phyloP scores from a whole-genome alignment of 2,797 vertebrate species.

The Staurois parvus region DNA sequence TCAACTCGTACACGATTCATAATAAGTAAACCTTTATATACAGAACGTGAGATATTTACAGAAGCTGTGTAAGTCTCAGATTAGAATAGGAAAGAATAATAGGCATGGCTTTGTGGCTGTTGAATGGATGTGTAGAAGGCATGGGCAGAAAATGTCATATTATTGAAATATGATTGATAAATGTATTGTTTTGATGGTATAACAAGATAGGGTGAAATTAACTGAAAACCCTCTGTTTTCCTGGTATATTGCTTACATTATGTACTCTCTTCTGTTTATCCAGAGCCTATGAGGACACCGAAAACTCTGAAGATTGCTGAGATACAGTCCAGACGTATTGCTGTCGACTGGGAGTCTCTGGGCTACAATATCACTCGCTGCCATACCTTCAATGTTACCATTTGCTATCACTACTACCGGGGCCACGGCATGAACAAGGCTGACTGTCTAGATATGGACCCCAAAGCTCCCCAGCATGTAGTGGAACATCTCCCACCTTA shows the following conservation, averaged over 20 bases:
- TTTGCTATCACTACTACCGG: slow-evolving; percentile 94
- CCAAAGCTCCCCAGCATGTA: slow-evolving; percentile 94
- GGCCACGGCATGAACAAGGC: slow-evolving; percentile 90
- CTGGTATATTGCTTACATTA: slow-evolving; percentile 1
- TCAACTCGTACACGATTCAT: no score
- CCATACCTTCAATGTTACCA: slow-evolving; percentile 97
- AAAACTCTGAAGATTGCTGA: slow-evolving; percentile 96
- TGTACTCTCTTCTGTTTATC: slow-evolving; percentile 53
- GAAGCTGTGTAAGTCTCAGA: no score
- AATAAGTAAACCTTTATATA: no score
- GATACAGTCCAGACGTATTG: slow-evolving; percentile 91
- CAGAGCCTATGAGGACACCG: slow-evolving; percentile 96
- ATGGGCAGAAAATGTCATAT: not conserved
- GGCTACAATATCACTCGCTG: slow-evolving; percentile 99
- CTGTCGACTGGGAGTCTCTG: slow-evolving; percentile 97
- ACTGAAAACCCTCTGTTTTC: not conserved
- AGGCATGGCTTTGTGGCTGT: not conserved
- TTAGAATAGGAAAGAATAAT: not conserved
- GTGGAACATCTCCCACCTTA: slow-evolving; percentile 93
- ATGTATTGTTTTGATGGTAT: not conserved
- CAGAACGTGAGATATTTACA: no score
- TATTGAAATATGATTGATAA: not conserved
- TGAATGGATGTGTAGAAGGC: not conserved
- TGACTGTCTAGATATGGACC: slow-evolving; percentile 97
- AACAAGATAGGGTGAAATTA: not conserved